phyloP scores from a whole-genome alignment of 2,888 invertebrate species.

The Pachycephus smyrnensis region DNA sequence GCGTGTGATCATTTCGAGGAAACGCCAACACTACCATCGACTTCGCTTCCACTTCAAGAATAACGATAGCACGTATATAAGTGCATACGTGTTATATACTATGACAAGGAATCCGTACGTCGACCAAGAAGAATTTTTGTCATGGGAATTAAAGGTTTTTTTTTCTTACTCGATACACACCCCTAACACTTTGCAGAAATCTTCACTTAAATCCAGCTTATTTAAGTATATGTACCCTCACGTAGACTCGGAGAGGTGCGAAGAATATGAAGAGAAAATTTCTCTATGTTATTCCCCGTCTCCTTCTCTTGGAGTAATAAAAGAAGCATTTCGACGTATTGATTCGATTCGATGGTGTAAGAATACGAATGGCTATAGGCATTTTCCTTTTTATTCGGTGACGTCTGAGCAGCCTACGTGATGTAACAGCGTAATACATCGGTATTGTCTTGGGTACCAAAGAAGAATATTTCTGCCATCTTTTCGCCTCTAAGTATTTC shows the following conservation, averaged over 20 bases:
- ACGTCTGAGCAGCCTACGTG: conserved; percentile 27
- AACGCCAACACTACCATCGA: too few species aligned
- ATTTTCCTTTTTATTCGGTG: conserved; percentile 25
- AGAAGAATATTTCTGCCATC: neutral
- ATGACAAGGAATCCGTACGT: neutral
- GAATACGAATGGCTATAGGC: neutral
- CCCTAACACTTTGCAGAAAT: neutral
- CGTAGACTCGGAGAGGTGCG: neutral
- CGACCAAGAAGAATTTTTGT: neutral
- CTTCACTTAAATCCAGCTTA: too few species aligned
- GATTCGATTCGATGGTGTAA: neutral
- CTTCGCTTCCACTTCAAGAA: neutral
- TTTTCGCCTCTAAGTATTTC: neutral
- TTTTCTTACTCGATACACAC: neutral
- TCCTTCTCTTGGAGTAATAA: neutral
- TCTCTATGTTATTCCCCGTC: neutral
- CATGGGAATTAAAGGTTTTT: neutral
- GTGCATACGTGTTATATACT: too few species aligned
- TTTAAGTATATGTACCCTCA: neutral
- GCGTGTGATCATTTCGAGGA: too few species aligned
- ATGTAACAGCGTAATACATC: conserved; percentile 30
- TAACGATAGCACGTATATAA: neutral
- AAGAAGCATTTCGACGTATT: neutral
- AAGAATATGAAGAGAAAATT: neutral
- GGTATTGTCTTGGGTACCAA: conserved; percentile 28